Evolutionary conservation across 1,140 invertebrate genomes (phyloP).

Genomic region (Potamilus streckersoni): DNA sequence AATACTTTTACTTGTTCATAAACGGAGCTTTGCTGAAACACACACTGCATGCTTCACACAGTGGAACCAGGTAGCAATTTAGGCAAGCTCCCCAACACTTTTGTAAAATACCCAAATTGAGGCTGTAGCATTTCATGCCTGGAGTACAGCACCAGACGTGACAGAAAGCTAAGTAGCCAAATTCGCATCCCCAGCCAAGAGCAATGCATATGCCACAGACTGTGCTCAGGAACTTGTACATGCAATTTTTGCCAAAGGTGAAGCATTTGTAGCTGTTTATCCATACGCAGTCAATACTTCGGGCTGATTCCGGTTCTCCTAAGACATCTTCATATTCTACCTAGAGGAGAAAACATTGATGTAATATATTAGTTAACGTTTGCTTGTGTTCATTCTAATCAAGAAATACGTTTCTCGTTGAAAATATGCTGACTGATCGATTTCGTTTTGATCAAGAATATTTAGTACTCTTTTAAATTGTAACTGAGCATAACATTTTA

Average conservation of each 20-base stretch:
- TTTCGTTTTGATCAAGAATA: slow-evolving; percentile 23
- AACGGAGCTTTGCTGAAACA: neutral
- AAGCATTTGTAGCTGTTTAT: slow-evolving; percentile 78
- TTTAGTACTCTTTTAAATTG: slow-evolving; percentile 20
- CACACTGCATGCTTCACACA: slow-evolving; percentile 5
- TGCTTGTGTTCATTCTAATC: too few relatives aligned
- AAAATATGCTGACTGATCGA: neutral
- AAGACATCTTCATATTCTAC: slow-evolving; percentile 78
- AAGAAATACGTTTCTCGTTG: too few relatives aligned
- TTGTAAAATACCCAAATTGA: slow-evolving; percentile 74
- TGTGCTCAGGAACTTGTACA: slow-evolving; percentile 78
- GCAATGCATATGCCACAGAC: slow-evolving; percentile 76
- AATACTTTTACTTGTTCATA: neutral
- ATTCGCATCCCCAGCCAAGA: slow-evolving; percentile 76
- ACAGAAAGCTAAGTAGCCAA: slow-evolving; percentile 80
- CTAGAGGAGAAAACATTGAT: neutral
- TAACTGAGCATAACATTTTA: slow-evolving; percentile 37
- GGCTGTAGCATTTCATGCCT: slow-evolving; percentile 52
- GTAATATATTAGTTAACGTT: too few relatives aligned
- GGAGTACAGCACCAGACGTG: slow-evolving; percentile 71
- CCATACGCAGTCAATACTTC: slow-evolving; percentile 81
- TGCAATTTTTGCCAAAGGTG: slow-evolving; percentile 75
- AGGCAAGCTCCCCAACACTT: slow-evolving; percentile 74
- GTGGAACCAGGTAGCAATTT: slow-evolving; percentile 68
- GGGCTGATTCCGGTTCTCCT: slow-evolving; percentile 79